phyloP scores from a whole-genome alignment of 2,113 vertebrate species.

The Nanorana parkeri region DNA sequence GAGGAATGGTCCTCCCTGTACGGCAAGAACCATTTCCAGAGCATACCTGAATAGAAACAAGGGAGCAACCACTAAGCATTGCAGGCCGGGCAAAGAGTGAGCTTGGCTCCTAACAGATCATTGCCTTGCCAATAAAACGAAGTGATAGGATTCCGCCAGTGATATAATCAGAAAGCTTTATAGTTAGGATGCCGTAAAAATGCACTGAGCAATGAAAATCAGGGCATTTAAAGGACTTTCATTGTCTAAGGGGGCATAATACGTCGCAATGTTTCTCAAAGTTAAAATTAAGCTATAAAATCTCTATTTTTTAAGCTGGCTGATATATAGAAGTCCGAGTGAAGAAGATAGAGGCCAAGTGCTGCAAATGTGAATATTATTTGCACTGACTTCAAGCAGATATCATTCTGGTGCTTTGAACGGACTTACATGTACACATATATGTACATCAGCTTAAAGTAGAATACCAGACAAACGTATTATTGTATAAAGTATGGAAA shows the following conservation, averaged over 20 bases:
- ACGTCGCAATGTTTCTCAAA: not conserved
- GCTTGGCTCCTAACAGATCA: not conserved
- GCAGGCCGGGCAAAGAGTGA: not conserved
- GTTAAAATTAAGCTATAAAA: not conserved
- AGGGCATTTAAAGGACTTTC: slow-evolving; percentile 56
- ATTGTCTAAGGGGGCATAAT: slow-evolving; percentile 4
- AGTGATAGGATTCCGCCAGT: slow-evolving; percentile 67
- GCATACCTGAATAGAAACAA: slow-evolving; percentile 5
- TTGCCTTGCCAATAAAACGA: slow-evolving; percentile 44
- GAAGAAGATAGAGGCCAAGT: not conserved
- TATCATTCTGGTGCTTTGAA: not conserved
- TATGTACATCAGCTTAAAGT: no score
- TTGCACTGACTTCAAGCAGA: not conserved
- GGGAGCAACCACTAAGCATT: not conserved
- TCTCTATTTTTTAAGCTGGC: not conserved
- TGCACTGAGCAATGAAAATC: slow-evolving; percentile 56
- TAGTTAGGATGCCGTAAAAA: slow-evolving; percentile 69
- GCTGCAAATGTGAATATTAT: not conserved
- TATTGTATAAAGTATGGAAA: no score
- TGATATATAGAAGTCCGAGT: not conserved
- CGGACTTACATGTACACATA: no score
- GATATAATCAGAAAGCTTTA: slow-evolving; percentile 69
- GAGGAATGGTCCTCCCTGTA: slow-evolving; percentile 65
- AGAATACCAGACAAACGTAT: no score
- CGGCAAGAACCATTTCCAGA: not conserved